Percentiles rank a stretch among this genome's conserved stretches.
These are phyloP conservation scores for Heliconius hermathena DNA, from an alignment of 1,140 invertebrate genomes.

Conservation along the genomic window DNA sequence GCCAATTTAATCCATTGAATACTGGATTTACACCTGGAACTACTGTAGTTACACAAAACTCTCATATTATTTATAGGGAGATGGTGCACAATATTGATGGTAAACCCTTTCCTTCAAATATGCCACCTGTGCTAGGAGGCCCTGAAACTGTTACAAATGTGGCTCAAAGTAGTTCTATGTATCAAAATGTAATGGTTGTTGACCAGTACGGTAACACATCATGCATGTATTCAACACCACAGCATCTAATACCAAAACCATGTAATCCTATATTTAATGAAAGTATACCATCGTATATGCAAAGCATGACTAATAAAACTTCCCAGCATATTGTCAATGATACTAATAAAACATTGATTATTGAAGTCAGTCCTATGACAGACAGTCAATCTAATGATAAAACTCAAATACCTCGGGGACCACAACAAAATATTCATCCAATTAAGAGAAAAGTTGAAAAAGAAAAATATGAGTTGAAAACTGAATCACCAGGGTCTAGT, in stretches of 20 bases:
- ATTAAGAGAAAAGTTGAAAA: constrained; percentile 39
- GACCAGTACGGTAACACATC: constrained; percentile 74
- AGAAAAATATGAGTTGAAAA: constrained; percentile 51
- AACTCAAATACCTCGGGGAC: constrained; percentile 27
- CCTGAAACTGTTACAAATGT: constrained; percentile 67
- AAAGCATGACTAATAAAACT: constrained; percentile 49
- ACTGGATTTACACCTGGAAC: constrained; percentile 62
- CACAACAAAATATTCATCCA: constrained; percentile 27
- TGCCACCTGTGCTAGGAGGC: constrained; percentile 58
- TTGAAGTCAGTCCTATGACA: constrained; percentile 69
- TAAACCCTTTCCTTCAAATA: constrained; percentile 70
- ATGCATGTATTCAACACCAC: constrained; percentile 69
- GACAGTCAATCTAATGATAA: constrained; percentile 13
- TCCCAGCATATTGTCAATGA: constrained; percentile 51
- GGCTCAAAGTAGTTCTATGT: constrained; percentile 65
- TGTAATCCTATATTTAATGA: constrained; percentile 56
- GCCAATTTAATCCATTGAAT: constrained; percentile 61
- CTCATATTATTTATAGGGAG: constrained; percentile 77
- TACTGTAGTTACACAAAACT: constrained; percentile 74
- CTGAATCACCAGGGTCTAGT: constrained; percentile 51
- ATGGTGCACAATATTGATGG: constrained; percentile 74
- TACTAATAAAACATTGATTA: constrained; percentile 68
- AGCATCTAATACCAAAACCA: constrained; percentile 56
- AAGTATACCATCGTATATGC: constrained; percentile 41
- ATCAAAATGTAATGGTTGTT: constrained; percentile 78